These are phyloP conservation scores for Conops quadrifasciatus DNA, from an alignment of 2,888 invertebrate genomes.

Conservation along the genomic window DNA sequence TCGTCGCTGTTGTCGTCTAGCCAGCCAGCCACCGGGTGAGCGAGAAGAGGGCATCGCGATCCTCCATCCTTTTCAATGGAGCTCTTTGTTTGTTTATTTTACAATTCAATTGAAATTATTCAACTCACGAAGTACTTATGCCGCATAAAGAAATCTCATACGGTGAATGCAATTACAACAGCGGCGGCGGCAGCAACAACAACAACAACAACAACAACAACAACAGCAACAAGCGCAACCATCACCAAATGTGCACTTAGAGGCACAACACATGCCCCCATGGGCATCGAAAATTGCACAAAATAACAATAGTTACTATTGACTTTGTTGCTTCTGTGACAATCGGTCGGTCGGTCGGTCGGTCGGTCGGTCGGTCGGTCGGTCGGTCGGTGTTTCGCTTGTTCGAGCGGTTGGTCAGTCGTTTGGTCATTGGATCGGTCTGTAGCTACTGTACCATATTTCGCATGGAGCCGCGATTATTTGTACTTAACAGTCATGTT, in stretches of 20 bases:
- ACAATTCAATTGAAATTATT: conserved; percentile 61
- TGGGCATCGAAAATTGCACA: neutral
- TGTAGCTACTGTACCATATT: conserved; percentile 18
- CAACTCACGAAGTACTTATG: conserved; percentile 51
- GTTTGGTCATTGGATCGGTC: conserved; percentile 1
- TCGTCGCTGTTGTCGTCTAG: neutral
- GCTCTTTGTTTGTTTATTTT: conserved; percentile 51
- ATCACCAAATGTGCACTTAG: conserved; percentile 28
- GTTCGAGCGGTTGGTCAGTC: neutral
- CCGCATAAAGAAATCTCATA: conserved; percentile 28
- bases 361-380: neutral
- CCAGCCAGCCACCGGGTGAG: neutral
- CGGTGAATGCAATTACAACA: conserved; percentile 44
- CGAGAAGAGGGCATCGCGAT: too few species aligned
- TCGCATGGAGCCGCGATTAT: conserved; percentile 31
- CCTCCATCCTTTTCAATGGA: neutral
- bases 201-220: neutral
- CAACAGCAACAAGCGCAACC: conserved; percentile 2
- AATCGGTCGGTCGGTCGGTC: neutral
- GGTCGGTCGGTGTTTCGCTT: neutral
- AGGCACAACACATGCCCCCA: neutral
- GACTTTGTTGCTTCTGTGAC: neutral
- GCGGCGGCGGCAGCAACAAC: conserved; percentile 13
- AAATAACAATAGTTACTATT: neutral
- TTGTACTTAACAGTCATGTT: conserved; percentile 25